A percentile compares a stretch with the other conserved stretches of the same genome.
phyloP scores from a whole-genome alignment of 1,140 invertebrate species.

The Pentalonia nigronervosa region DNA sequence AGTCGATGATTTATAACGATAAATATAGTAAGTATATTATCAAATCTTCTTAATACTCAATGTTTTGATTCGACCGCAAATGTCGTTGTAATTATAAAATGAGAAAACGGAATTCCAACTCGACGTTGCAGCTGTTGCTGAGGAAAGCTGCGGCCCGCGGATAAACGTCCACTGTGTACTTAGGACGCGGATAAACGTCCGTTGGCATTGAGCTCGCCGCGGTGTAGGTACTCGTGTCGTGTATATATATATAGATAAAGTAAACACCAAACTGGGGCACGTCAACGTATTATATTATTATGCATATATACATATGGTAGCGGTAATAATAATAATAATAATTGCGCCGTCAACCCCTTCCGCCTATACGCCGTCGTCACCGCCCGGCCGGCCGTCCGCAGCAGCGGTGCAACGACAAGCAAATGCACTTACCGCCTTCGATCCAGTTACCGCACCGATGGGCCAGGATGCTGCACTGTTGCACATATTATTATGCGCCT shows the following conservation, averaged over 20 bases:
- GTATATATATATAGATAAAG: constrained; percentile 6
- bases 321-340: constrained; percentile 49
- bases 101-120: constrained; percentile 16
- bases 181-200: constrained; percentile 36
- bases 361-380: background rate
- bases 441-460: constrained; percentile 38
- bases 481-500: background rate
- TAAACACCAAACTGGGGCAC: constrained; percentile 41
- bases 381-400: background rate
- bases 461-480: background rate
- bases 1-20: background rate
- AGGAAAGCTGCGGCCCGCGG: background rate
- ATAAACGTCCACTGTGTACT: background rate
- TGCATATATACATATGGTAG: background rate
- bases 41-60: background rate
- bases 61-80: background rate
- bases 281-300: constrained; percentile 37
- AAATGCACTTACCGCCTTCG: constrained; percentile 54
- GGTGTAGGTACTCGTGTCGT: background rate
- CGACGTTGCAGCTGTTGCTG: background rate
- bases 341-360: constrained; percentile 33
- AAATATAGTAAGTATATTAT: background rate
- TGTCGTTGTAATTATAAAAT: background rate
- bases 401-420: constrained; percentile 31
- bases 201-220: constrained; percentile 39